These are phyloP conservation scores for Sarcophaga variegata DNA, from an alignment of 2,888 invertebrate species.

Conservation along the genomic window DNA sequence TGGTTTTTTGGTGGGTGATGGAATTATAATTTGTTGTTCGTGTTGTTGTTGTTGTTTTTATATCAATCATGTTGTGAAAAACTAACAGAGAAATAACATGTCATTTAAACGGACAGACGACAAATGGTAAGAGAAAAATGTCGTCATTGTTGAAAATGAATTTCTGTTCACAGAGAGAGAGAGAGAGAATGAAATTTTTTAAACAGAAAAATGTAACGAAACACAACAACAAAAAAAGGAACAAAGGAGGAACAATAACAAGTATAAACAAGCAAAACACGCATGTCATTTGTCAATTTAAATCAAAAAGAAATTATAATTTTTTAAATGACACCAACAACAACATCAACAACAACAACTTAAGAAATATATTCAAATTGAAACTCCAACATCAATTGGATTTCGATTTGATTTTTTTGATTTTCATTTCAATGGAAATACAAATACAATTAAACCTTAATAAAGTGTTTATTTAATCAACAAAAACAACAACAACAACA, in stretches of 20 bases:
- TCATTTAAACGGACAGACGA: constrained; percentile 4
- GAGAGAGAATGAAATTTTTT: constrained; percentile 44
- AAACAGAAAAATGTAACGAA: constrained; percentile 57
- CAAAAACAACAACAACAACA: constrained; percentile 35
- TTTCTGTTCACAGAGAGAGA: background rate
- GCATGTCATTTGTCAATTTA: constrained; percentile 68
- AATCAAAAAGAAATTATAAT: constrained; percentile 57
- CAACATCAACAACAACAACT: background rate
- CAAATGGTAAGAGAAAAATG: background rate
- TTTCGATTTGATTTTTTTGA: constrained; percentile 46
- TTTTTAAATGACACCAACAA: constrained; percentile 62
- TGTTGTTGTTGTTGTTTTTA: constrained; percentile 15
- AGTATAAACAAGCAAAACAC: constrained; percentile 39
- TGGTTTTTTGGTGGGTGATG: constrained; percentile 12
- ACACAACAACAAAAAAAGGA: background rate
- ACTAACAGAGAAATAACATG: constrained; percentile 8
- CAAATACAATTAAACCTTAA: constrained; percentile 65
- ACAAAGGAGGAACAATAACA: too few relatives aligned
- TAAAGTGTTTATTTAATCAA: constrained; percentile 67
- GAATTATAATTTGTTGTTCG: constrained; percentile 22
- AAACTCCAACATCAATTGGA: background rate
- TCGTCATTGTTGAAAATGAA: background rate
- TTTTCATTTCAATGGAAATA: constrained; percentile 63
- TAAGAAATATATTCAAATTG: constrained; percentile 10
- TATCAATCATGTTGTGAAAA: constrained; percentile 32